A percentile compares a stretch with the other conserved stretches of the same genome.
These are phyloP conservation scores for Stigmatopora nigra DNA, from an alignment of 2,113 vertebrate species.

Conservation along the genomic window DNA sequence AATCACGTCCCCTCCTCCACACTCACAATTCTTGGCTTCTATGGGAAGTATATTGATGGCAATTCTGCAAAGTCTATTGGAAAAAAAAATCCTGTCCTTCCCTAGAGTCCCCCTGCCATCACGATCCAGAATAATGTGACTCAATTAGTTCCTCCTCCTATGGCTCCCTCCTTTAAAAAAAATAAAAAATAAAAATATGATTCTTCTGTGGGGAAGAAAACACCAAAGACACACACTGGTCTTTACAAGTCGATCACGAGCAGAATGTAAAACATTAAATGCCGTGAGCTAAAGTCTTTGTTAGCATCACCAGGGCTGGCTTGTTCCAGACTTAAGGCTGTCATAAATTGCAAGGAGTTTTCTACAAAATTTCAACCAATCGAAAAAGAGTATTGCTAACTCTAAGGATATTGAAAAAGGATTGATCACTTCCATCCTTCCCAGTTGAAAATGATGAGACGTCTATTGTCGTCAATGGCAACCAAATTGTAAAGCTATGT, in stretches of 20 bases:
- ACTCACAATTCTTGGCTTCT: constrained; percentile 16
- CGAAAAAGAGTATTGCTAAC: no score
- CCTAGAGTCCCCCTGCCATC: constrained; percentile 8
- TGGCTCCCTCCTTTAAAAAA: background rate
- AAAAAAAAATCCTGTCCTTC: constrained; percentile 28
- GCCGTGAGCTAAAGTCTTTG: background rate
- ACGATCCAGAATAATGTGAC: constrained; percentile 27
- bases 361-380: no score
- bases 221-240: background rate
- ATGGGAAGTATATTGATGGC: constrained; percentile 15
- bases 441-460: no score
- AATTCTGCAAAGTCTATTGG: constrained; percentile 37
- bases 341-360: no score
- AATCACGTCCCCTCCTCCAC: constrained; percentile 31
- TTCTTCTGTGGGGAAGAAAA: background rate
- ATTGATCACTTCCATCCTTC: no score
- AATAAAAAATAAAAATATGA: background rate
- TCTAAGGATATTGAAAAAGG: no score
- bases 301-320: background rate
- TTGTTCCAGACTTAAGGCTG: no score
- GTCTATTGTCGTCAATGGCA: no score
- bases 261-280: background rate
- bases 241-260: background rate
- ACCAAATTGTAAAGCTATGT: no score
- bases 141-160: constrained; percentile 4